These are phyloP conservation scores for Eutolmus rufibarbis DNA, from an alignment of 2,888 invertebrate species.

Conservation along the genomic window DNA sequence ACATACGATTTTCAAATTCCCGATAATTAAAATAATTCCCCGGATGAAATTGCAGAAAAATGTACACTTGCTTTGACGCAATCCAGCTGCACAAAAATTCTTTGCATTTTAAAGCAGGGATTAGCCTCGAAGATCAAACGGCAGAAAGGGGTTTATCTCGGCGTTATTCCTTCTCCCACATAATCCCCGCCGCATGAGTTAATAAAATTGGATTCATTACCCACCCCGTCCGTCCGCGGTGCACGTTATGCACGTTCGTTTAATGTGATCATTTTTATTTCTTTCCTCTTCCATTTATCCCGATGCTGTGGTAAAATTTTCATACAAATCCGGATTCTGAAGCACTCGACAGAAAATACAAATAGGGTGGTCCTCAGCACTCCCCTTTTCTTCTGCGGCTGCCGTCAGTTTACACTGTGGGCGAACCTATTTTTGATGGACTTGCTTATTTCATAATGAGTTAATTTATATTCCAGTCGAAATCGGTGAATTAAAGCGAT, in stretches of 20 bases:
- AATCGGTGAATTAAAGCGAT: conserved; percentile 11
- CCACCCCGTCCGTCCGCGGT: not conserved
- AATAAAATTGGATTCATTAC: not conserved
- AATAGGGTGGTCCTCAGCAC: not conserved
- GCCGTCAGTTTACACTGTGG: not conserved
- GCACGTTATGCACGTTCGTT: not conserved
- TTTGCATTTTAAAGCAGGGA: not conserved
- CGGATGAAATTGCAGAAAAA: not conserved
- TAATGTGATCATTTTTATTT: not conserved
- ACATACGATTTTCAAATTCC: not conserved
- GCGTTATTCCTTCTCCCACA: not conserved
- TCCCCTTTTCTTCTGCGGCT: not conserved
- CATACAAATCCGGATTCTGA: not conserved
- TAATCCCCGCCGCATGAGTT: not conserved
- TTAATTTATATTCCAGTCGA: conserved; percentile 39
- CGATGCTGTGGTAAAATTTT: not conserved
- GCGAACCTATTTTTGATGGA: not conserved
- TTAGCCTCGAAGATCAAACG: not conserved
- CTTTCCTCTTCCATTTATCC: not conserved
- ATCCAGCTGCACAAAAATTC: not conserved
- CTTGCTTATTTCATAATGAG: conserved; percentile 27
- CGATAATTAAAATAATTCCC: not conserved
- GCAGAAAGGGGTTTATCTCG: not conserved
- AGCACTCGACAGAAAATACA: not conserved
- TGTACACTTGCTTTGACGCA: not conserved